Base-by-base conservation (phyloP, 2,797 vertebrate species). In the Gallinago stenura region DNA sequence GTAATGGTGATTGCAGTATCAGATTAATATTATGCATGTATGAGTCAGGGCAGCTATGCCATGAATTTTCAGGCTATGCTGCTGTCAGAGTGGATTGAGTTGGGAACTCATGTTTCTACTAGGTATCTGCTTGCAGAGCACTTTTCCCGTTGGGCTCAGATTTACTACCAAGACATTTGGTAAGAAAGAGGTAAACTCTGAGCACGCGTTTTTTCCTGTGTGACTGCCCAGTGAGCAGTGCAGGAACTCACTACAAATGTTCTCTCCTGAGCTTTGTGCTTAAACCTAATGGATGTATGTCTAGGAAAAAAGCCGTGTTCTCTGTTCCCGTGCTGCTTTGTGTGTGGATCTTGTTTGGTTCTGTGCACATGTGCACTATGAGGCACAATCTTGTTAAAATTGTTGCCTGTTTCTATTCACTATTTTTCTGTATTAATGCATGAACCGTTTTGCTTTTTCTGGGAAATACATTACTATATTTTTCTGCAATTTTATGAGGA, bases 161-260 rank as follows among this genome's bases (percentile, higher is more conserved):
- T 81, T 65, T 84, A 21, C 41, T 58, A 33, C 28, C 3, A 5
- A 25, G 20, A 41, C 5, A 7, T 82, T 72, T 71, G 24, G 28
- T 60, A 56, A 62, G 58, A 39, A 45, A 78, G 46, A 72, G 22
- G 20, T 46, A 14, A 90, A 41, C 16, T 46, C 46, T 35, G 48
- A 79, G 62, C 26, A 25, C 5, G 7, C 1, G 0, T 37, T 6
- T 7, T 33, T 69, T 75, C 39, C 46, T 48, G 16, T 1, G 1
- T 46, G 51, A 58, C 21, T 66, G 26, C 64, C 51, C 50, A 12
- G 35, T 6, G 28, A 15, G 18, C 70, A 66, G 35, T 11, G n/a
- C 41, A 25, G n/a, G 62, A 71, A 15, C 31, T 78, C 64, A 5
- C 31, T 45, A 75, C n/a, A 26, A 79, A 12, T 78, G n/a, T 41